Base-by-base conservation (phyloP, 64 coral and sea anemone genomes). In the Hydrozoanthus tunicans region DNA sequence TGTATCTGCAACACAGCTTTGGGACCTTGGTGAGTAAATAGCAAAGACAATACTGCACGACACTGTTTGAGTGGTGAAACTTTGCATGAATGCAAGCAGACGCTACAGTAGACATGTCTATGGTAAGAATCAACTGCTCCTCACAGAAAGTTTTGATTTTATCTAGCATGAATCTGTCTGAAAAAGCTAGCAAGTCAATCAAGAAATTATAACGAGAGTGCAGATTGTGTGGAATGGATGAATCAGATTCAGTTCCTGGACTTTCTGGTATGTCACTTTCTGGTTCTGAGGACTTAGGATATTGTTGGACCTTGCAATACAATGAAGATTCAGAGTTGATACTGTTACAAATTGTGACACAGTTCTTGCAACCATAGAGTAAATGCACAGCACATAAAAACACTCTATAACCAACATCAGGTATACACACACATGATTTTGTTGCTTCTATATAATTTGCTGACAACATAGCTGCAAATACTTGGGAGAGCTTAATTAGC, bases 1-100 rank as follows among this genome's bases (percentile, higher is more conserved):
- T 88, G 24, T 88, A 74, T 17, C 84, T 67, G 69, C 84, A 88
- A 57, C 84, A 88, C 7, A 73, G 68, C 25, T 56, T 13, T 27
- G 69, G 56, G 57, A 88, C 25, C 12, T 75, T 75, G 55, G 69
- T 88, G 5, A 88, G 84, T 20, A 88, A 32, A 70, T 88, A 88
- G 32, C 25, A 51, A 58, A 88, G 84, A 59, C 84, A 51, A 88
- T 59, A 88, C 84, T 26, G 15, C 56, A 23, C 56, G 6, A 88
- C 23, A 55, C 68, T 8, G 56, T 11, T 88, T 14, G 84, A 73
- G 68, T 75, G 69, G 61, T 88, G 70, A 26, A 75, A 88, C 24
- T 88, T 88, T 23, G 84, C 84, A 88, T 88, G 84, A 59, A 75
- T 56, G 26, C 84, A 88, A 60, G 69, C 84, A 74, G 84, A 59